Conservation (phyloP, 37 sponge, comb jelly and placozoan species). For the Chondrosia reniformis region DNA sequence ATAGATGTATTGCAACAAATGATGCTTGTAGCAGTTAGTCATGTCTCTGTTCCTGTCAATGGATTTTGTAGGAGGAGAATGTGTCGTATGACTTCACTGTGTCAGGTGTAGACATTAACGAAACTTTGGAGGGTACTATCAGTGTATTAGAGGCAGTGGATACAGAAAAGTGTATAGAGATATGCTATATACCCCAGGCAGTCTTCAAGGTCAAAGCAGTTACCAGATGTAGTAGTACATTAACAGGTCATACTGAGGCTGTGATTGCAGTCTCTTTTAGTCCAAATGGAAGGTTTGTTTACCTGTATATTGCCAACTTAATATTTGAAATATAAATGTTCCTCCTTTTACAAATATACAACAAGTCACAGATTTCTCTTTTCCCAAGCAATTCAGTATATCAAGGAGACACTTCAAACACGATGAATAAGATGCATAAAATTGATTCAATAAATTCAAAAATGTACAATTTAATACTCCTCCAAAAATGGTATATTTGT, state of each 20-base stretch:
- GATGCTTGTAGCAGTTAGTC: not conserved
- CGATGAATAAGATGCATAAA: too few species aligned
- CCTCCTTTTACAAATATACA: too few species aligned
- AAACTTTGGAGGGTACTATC: slow-evolving; percentile 41
- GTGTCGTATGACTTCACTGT: slow-evolving; percentile 77
- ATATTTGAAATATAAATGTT: not conserved
- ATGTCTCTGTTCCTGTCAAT: not conserved
- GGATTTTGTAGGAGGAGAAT: slow-evolving; percentile 59
- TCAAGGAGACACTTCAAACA: too few species aligned
- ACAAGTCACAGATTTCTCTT: too few species aligned
- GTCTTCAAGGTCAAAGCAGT: slow-evolving; percentile 90
- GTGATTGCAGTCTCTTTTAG: slow-evolving; percentile 88
- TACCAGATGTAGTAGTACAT: slow-evolving; percentile 85
- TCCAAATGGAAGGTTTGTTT: slow-evolving; percentile 82
- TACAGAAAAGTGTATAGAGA: slow-evolving; percentile 80
- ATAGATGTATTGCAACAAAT: not conserved
- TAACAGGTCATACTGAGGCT: slow-evolving; percentile 88
- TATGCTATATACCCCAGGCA: slow-evolving; percentile 86
- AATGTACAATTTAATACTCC: too few species aligned
- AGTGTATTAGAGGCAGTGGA: slow-evolving; percentile 17
- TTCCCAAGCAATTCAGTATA: too few species aligned
- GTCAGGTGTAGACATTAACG: slow-evolving; percentile 60
- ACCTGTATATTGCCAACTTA: not conserved
- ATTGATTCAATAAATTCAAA: too few species aligned
- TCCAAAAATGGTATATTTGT: too few species aligned